These are phyloP conservation scores for Botrylloides violaceus DNA, from an alignment of 23 tunicate genomes.

Conservation along the genomic window DNA sequence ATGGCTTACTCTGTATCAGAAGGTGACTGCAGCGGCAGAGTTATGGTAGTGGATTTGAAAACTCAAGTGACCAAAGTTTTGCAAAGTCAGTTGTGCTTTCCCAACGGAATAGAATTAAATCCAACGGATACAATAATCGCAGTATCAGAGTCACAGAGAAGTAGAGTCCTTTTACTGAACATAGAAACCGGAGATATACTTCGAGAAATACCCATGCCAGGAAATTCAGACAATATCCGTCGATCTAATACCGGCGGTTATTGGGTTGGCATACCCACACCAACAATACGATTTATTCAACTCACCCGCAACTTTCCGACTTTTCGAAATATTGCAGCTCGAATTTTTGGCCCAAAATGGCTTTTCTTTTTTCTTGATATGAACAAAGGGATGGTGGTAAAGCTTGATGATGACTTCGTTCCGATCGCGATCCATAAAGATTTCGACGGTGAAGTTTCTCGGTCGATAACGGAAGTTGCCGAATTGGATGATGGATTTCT, in stretches of 20 bases:
- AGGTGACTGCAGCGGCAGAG: constrained; percentile 11
- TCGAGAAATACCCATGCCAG: background rate
- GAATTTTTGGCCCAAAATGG: background rate
- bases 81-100: background rate
- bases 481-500: background rate
- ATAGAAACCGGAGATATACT: background rate
- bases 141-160: background rate
- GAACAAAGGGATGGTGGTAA: background rate
- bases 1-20: background rate
- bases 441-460: background rate
- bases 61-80: background rate
- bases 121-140: background rate
- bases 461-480: background rate
- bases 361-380: background rate
- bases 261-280: background rate
- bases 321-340: background rate
- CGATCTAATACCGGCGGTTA: constrained; percentile 6
- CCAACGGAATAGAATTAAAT: constrained; percentile 14
- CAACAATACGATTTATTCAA: background rate
- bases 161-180: background rate
- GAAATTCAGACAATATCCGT: constrained; percentile 6
- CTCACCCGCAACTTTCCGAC: background rate
- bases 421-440: background rate
- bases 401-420: background rate
- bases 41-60: constrained; percentile 2